Evolutionary conservation across 2,113 vertebrate species (phyloP).

Genomic region (Lepidothrix coronata): DNA sequence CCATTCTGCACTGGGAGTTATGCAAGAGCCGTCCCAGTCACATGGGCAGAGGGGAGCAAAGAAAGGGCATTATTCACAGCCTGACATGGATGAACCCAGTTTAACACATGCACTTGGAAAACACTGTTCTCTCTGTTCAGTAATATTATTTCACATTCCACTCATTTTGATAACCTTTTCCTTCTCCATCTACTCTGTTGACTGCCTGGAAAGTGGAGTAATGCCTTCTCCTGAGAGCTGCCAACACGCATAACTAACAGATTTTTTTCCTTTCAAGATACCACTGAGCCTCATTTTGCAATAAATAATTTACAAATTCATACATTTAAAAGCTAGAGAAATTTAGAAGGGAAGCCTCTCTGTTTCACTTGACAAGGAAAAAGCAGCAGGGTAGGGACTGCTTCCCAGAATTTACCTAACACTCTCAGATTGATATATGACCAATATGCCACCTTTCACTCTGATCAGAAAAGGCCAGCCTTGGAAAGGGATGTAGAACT

Average conservation of each 20-base stretch:
- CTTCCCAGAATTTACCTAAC: background rate
- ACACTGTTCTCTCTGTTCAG: slow-evolving; percentile 74
- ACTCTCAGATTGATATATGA: background rate
- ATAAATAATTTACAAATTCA: slow-evolving; percentile 18
- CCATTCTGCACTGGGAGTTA: slow-evolving; percentile 65
- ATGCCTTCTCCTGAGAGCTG: slow-evolving; percentile 13
- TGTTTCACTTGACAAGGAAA: background rate
- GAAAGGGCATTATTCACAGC: slow-evolving; percentile 72
- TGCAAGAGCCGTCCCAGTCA: slow-evolving; percentile 61
- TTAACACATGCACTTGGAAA: slow-evolving; percentile 62
- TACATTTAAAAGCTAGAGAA: background rate
- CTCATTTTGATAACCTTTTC: slow-evolving; percentile 76
- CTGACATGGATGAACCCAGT: slow-evolving; percentile 47
- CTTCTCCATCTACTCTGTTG: background rate
- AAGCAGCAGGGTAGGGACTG: background rate
- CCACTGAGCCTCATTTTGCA: background rate
- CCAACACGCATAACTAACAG: background rate
- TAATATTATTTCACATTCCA: slow-evolving; percentile 72
- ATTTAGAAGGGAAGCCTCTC: background rate
- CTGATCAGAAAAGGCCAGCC: background rate
- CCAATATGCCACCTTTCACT: background rate
- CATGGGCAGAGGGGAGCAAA: slow-evolving; percentile 43
- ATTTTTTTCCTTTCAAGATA: background rate
- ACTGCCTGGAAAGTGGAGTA: background rate
- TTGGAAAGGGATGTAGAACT: background rate